Base-by-base conservation (phyloP, 2,797 vertebrate species). In the Danio jaintianensis region DNA sequence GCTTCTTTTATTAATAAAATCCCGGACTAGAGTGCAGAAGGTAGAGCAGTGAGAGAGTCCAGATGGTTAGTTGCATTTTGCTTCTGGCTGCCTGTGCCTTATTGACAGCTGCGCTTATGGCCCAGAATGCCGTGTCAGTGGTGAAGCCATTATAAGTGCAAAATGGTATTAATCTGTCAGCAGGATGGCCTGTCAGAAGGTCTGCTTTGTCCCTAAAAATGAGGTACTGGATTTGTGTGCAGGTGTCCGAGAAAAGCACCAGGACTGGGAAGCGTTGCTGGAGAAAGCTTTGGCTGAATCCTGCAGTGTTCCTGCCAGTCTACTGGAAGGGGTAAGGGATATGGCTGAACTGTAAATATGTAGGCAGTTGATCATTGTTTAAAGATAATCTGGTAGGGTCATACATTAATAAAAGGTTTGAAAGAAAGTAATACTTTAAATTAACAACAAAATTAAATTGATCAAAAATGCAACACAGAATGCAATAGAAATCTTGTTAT, bases 231-330 rank as follows among this genome's bases (percentile, higher is more conserved):
- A 53, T 70, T 20, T 84, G 38, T 80, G 68, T 16, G 48, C 86
- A 99, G 97, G 97, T 91, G 94, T 99, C 84, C 95, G 94, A 85
- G 96, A 97, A 85, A 98, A 95, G 89, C 93, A 97, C 85, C 90
- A 94, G 84, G 92, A 98, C 87, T 97, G 96, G 94, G 91, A 94
- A 75, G 91, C 92, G 56, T 92, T 98, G 90, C 92, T 99, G 89
- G 95, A 92, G 85, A 94, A 91, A 88, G 94, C 90, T 61, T 89
- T 98, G 86, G 92, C 88, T 9, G 97, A 96, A 85, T 95, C 96
- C 3, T 94, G 93, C 90, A 96, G 96, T 82, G 97, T 93, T 55
- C 97, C 98, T 83, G 94, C 96, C 83, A 95, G 92, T 79, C 92
- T 98, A 87, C 95, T 99, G 92, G 97, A 99, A 87, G 93, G 96